Evolutionary conservation across 1,140 invertebrate genomes (phyloP).

Genomic region (Drosophila albomicans): DNA sequence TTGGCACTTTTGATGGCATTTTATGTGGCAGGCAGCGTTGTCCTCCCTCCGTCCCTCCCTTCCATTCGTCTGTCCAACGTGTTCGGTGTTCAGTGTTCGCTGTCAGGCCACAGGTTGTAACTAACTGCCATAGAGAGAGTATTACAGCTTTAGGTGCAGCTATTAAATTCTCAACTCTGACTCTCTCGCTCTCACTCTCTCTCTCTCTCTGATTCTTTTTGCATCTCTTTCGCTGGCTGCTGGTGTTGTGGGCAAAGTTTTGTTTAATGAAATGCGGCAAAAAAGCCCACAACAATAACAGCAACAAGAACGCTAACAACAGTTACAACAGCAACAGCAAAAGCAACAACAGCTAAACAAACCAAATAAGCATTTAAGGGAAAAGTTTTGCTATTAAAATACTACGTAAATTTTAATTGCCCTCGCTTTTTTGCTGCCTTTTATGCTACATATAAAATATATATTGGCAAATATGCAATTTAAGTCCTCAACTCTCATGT

Average conservation of each 20-base stretch:
- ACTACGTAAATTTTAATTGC: slow-evolving; percentile 79
- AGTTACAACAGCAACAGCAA: not conserved
- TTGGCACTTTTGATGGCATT: slow-evolving; percentile 81
- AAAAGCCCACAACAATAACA: slow-evolving; percentile 63
- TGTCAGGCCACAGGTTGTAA: slow-evolving; percentile 72
- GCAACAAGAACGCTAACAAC: slow-evolving; percentile 13
- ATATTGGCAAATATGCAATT: slow-evolving; percentile 65
- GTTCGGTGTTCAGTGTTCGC: slow-evolving; percentile 8
- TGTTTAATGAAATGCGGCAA: slow-evolving; percentile 81
- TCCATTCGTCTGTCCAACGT: not conserved
- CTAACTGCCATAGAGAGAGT: slow-evolving; percentile 60
- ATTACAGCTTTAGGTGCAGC: slow-evolving; percentile 64
- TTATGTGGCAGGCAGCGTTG: slow-evolving; percentile 54
- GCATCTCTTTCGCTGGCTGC: slow-evolving; percentile 40
- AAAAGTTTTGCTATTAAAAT: slow-evolving; percentile 81
- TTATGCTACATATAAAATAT: slow-evolving; percentile 3
- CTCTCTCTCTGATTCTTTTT: slow-evolving; percentile 12
- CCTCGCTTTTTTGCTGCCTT: slow-evolving; percentile 43
- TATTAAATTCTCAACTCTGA: slow-evolving; percentile 70
- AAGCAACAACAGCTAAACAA: slow-evolving; percentile 53
- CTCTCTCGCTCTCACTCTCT: slow-evolving; percentile 24
- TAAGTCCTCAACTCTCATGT: slow-evolving; percentile 45
- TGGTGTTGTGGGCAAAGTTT: slow-evolving; percentile 69
- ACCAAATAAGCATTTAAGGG: slow-evolving; percentile 80
- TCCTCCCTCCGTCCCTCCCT: not conserved